Conservation (phyloP, 1,140 invertebrate species). For the Pachyrhynchus sulphureomaculatus region DNA sequence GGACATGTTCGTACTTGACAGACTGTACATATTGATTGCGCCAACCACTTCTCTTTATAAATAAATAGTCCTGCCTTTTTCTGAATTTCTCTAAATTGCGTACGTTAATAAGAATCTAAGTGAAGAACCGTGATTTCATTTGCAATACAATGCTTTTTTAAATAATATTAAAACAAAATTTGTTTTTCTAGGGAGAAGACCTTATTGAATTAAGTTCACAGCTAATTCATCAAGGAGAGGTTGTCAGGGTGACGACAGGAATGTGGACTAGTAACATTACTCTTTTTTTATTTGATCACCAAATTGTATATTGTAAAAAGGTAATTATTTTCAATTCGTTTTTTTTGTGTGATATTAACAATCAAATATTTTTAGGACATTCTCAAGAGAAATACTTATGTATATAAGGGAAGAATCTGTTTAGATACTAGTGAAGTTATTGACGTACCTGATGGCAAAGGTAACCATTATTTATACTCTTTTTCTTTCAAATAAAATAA, state of each 20-base stretch:
- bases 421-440: slow-evolving; percentile 72
- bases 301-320: slow-evolving; percentile 85
- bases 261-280: slow-evolving; percentile 83
- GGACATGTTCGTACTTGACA: too few species aligned
- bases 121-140: too few species aligned
- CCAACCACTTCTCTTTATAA: too few species aligned
- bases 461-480: slow-evolving; percentile 34
- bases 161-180: too few species aligned
- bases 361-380: slow-evolving; percentile 61
- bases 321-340: slow-evolving; percentile 34
- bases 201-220: slow-evolving; percentile 76
- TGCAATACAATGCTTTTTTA: too few species aligned
- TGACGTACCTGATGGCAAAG: slow-evolving; percentile 72
- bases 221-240: slow-evolving; percentile 81
- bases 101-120: too few species aligned
- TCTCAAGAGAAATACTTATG: slow-evolving; percentile 76
- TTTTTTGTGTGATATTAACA: background rate
- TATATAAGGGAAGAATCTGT: slow-evolving; percentile 82
- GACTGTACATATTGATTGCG: too few species aligned
- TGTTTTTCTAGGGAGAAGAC: slow-evolving; percentile 65
- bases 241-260: slow-evolving; percentile 72
- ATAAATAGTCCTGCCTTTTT: too few species aligned
- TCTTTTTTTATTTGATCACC: slow-evolving; percentile 87
- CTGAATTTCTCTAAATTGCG: too few species aligned
- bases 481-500: background rate